phyloP scores from a whole-genome alignment of 2,797 vertebrate genomes.

The Mormyrus proboscirostris region DNA sequence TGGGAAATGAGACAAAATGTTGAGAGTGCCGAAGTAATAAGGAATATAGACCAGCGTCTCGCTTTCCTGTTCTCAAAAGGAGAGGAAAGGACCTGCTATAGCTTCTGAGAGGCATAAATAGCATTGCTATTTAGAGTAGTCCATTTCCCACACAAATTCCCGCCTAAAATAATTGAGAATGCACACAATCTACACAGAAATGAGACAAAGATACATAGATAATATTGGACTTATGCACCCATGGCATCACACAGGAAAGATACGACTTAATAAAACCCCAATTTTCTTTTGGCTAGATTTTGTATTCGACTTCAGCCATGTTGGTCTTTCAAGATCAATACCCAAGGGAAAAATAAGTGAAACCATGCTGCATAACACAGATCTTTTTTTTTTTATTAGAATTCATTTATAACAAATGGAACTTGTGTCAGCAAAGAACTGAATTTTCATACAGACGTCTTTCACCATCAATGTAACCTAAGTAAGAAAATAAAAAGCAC shows the following conservation, averaged over 20 bases:
- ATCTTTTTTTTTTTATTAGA: constrained; percentile 92
- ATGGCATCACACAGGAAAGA: constrained; percentile 31
- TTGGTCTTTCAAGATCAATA: constrained; percentile 50
- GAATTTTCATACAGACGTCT: constrained; percentile 90
- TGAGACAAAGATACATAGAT: background rate
- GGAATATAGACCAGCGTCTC: background rate
- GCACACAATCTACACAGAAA: background rate
- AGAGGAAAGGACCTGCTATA: background rate
- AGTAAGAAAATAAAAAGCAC: constrained; percentile 99
- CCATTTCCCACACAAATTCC: background rate
- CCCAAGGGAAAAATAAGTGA: constrained; percentile 59
- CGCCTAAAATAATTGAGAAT: background rate
- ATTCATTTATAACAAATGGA: constrained; percentile 99
- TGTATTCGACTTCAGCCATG: constrained; percentile 55
- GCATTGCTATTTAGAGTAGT: background rate
- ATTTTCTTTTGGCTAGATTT: constrained; percentile 54
- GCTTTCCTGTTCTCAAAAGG: background rate
- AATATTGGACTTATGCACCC: background rate
- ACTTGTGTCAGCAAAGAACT: constrained; percentile 98
- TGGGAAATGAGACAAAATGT: background rate
- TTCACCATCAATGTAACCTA: constrained; percentile 84
- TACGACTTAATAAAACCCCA: constrained; percentile 49
- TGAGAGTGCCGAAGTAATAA: background rate
- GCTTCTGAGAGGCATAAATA: no score
- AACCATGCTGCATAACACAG: constrained; percentile 67